phyloP scores from a whole-genome alignment of 2,888 invertebrate species.

The Epiblema foenella region DNA sequence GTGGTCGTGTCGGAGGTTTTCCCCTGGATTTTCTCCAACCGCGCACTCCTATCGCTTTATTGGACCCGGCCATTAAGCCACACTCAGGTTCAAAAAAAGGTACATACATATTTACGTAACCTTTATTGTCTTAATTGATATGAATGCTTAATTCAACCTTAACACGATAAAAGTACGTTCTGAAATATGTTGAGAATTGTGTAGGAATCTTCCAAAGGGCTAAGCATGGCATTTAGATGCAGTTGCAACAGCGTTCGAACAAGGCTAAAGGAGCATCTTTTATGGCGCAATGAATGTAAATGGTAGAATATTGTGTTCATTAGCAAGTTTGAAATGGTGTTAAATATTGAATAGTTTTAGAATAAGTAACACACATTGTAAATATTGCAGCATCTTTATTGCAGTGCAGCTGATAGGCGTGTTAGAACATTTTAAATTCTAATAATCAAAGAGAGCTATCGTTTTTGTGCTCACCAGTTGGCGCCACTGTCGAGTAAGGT shows the following conservation, averaged over 20 bases:
- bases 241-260: slow-evolving; percentile 30
- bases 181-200: slow-evolving; percentile 10
- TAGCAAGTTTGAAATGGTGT: slow-evolving; percentile 18
- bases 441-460: too few relatives aligned
- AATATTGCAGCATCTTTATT: not conserved
- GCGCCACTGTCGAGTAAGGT: too few relatives aligned
- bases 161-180: not conserved
- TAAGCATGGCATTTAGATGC: slow-evolving; percentile 39
- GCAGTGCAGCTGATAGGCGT: not conserved
- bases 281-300: slow-evolving; percentile 40
- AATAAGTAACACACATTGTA: not conserved
- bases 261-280: slow-evolving; percentile 44
- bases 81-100: too few relatives aligned
- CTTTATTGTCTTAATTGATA: too few relatives aligned
- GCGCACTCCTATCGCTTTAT: too few relatives aligned
- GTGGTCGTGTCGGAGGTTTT: too few relatives aligned
- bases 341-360: slow-evolving; percentile 10
- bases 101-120: too few relatives aligned
- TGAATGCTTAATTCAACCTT: not conserved
- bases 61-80: too few relatives aligned
- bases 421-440: not conserved
- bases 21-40: too few relatives aligned
- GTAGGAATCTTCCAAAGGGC: slow-evolving; percentile 17
- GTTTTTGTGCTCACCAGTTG: too few relatives aligned
- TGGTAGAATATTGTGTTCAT: slow-evolving; percentile 19